Conservation (phyloP, 2,797 vertebrate species). For the Acomys russatus region DNA sequence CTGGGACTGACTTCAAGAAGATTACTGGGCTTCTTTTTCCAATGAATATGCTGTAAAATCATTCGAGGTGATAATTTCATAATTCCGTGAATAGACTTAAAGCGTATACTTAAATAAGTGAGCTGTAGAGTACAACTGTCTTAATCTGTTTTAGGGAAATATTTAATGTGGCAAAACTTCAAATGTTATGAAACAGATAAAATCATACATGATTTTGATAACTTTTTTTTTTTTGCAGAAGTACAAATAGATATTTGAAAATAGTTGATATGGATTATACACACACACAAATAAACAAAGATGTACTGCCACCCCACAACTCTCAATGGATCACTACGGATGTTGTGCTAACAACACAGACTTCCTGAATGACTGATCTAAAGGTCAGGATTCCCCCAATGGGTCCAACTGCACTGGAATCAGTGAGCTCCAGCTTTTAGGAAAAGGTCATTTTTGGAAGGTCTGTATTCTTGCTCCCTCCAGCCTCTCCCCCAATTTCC, state of each 20-base stretch:
- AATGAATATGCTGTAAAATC: neutral
- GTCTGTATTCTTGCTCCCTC: neutral
- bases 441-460: neutral
- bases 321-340: too few species aligned
- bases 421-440: neutral
- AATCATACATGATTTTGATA: neutral
- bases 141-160: neutral
- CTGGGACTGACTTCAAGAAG: neutral
- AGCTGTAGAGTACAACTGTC: neutral
- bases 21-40: neutral
- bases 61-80: neutral
- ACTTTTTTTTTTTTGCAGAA: neutral
- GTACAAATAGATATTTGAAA: conserved; percentile 4
- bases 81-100: neutral
- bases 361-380: neutral
- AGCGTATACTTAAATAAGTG: neutral
- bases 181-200: neutral
- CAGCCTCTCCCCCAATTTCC: fast-evolving
- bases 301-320: too few species aligned
- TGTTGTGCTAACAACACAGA: neutral
- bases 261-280: neutral
- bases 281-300: neutral
- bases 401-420: neutral
- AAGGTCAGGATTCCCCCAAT: neutral
- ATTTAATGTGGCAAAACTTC: neutral